Percentiles rank a stretch among this genome's conserved stretches.
phyloP scores from a whole-genome alignment of 2,888 invertebrate genomes.

The Ennomos erosarius region DNA sequence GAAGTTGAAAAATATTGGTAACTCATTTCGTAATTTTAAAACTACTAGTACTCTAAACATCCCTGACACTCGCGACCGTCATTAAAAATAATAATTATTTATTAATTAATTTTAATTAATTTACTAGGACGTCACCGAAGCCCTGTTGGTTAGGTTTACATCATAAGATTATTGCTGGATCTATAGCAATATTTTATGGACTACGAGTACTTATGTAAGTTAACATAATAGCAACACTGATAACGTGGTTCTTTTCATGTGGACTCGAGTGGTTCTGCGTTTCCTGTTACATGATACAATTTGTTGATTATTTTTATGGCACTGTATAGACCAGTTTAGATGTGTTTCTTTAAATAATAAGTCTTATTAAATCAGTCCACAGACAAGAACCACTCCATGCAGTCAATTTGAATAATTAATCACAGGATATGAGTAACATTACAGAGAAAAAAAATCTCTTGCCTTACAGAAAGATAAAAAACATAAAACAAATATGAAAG shows the following conservation, averaged over 20 bases:
- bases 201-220: conserved; percentile 10
- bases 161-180: conserved; percentile 11
- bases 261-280: conserved; percentile 1
- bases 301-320: too few relatives aligned
- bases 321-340: too few relatives aligned
- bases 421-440: background rate
- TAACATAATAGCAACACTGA: conserved; percentile 10
- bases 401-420: conserved; percentile 23
- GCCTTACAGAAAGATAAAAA: conserved; percentile 29
- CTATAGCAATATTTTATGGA: conserved; percentile 15
- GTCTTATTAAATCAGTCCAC: conserved; percentile 1
- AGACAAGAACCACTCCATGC: conserved; percentile 3
- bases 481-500: too few relatives aligned
- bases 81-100: too few relatives aligned
- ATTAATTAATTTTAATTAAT: too few relatives aligned
- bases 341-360: too few relatives aligned
- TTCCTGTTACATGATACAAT: too few relatives aligned
- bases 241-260: conserved; percentile 17
- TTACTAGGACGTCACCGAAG: conserved; percentile 6
- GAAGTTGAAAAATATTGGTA: too few relatives aligned
- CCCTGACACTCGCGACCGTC: too few relatives aligned
- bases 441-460: conserved; percentile 15
- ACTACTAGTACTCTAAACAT: too few relatives aligned
- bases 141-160: conserved; percentile 2
- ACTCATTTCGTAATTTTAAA: too few relatives aligned